phyloP scores from a whole-genome alignment of 2,113 vertebrate species.

The Gracilinanus agilis region DNA sequence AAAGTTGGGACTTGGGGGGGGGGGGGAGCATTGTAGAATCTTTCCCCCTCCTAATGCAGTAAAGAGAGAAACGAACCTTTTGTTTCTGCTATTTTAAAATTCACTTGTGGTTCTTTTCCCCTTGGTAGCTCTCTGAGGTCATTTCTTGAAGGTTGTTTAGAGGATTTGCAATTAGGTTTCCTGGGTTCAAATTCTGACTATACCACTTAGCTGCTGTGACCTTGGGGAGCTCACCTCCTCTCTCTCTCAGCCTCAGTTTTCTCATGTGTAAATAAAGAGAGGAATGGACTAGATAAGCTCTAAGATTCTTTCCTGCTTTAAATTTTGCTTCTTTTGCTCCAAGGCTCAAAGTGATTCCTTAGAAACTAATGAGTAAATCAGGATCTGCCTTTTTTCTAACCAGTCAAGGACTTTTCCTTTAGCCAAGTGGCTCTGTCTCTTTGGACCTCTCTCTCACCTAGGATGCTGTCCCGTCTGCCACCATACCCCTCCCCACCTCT shows the following conservation, averaged over 20 bases:
- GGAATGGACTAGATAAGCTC: neutral
- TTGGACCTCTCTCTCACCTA: neutral
- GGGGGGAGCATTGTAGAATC: slow-evolving; percentile 70
- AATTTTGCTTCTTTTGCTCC: neutral
- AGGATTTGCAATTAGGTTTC: neutral
- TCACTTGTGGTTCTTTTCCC: slow-evolving; percentile 64
- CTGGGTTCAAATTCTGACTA: neutral
- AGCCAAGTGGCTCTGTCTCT: neutral
- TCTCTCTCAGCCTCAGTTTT: neutral
- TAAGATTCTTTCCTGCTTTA: neutral
- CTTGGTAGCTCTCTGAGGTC: slow-evolving; percentile 42
- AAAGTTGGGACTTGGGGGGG: slow-evolving; percentile 74
- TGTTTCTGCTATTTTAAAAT: neutral
- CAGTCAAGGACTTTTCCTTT: neutral
- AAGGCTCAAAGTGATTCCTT: neutral
- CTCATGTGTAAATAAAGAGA: neutral
- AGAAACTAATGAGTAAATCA: neutral
- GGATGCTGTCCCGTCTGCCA: neutral
- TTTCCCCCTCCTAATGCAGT: slow-evolving; percentile 73
- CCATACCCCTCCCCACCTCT: slow-evolving; percentile 36
- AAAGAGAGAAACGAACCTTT: slow-evolving; percentile 71
- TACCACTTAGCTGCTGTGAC: neutral
- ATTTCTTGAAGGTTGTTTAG: slow-evolving; percentile 36
- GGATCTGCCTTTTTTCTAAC: neutral
- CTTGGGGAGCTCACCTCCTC: neutral